Evolutionary conservation across 2,797 vertebrate species (phyloP).

Genomic region (Parauchenoglanis ngamensis): DNA sequence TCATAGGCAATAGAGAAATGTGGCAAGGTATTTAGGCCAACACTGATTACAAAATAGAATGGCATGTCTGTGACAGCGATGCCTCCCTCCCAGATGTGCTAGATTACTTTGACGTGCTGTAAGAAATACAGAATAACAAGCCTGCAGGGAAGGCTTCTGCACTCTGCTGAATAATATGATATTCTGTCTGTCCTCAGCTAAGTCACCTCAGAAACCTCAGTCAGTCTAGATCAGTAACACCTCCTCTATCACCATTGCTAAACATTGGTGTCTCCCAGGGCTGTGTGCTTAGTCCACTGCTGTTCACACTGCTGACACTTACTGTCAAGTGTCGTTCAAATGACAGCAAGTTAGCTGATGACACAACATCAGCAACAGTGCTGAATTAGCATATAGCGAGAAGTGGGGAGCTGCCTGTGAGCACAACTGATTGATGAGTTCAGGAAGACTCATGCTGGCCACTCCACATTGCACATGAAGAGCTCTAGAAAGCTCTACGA

Average conservation of each 20-base stretch:
- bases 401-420: background rate
- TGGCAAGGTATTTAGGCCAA: constrained; percentile 3
- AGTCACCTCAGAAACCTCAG: constrained; percentile 26
- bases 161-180: constrained; percentile 23
- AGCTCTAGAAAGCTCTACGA: background rate
- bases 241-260: background rate
- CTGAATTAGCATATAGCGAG: background rate
- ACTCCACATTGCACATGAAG: background rate
- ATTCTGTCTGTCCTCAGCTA: constrained; percentile 25
- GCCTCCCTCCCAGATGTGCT: constrained; percentile 2
- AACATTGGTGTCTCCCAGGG: background rate
- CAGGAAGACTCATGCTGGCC: background rate
- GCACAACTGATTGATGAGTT: constrained; percentile 7
- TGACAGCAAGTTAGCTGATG: background rate
- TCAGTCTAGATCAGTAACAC: background rate
- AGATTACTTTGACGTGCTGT: constrained; percentile 16
- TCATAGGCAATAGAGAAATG: constrained; percentile 7
- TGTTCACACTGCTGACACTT: constrained; percentile 28
- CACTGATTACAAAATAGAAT: constrained; percentile 25
- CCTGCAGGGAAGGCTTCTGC: constrained; percentile 19
- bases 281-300: constrained; percentile 4
- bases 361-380: constrained; percentile 12
- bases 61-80: constrained; percentile 8
- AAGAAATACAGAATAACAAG: constrained; percentile 23
- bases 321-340: background rate